Base-by-base conservation (phyloP, 2,113 vertebrate genomes). In the Macquaria australasica region DNA sequence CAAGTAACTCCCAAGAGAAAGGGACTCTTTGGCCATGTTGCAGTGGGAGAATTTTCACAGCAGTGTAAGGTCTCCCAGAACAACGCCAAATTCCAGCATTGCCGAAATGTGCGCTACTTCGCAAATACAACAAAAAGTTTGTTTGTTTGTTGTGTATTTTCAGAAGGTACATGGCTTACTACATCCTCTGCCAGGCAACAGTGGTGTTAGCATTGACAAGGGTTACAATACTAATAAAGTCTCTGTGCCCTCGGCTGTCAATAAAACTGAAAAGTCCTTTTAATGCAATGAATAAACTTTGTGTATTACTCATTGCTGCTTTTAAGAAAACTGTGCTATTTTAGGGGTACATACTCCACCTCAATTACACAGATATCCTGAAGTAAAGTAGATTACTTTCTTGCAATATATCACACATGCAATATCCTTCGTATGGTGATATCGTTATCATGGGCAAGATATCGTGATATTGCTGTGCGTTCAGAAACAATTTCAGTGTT, bases 91-190 rank as follows among this genome's bases (percentile, higher is more conserved):
- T 77, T 74, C 50, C 69, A 81, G 39, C 41, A 72, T 56, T 56
- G 68, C 18, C 28, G 5, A 83, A 51, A 60, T 31, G 23, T 20
- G 45, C 25, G 41, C 53, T 28, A 34, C 45, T 84, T 78, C 1
- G 1, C 51, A 34, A 58, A 81, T 28, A 60, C 23, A 63, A 59
- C 10, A 39, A 76, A 55, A 60, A 4, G 2, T 55, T 25, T 34
- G 43, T n/a, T n/a, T n/a, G n/a, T n/a, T n/a, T 56, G 12, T 71
- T 8, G 23, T 31, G 25, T 67, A 74, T 73, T 68, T 89, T 76
- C 41, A 55, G n/a, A 59, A n/a, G 67, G 9, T 18, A 55, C 79
- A 67, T 56, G n/a, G 51, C 39, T 55, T 43, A 73, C 43, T 48
- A 9, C 18, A 41, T 15, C 21, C 31, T n/a, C 53, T 53, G 20